Conservation (phyloP, 2,113 vertebrate genomes). For the Tachuris rubrigastra region DNA sequence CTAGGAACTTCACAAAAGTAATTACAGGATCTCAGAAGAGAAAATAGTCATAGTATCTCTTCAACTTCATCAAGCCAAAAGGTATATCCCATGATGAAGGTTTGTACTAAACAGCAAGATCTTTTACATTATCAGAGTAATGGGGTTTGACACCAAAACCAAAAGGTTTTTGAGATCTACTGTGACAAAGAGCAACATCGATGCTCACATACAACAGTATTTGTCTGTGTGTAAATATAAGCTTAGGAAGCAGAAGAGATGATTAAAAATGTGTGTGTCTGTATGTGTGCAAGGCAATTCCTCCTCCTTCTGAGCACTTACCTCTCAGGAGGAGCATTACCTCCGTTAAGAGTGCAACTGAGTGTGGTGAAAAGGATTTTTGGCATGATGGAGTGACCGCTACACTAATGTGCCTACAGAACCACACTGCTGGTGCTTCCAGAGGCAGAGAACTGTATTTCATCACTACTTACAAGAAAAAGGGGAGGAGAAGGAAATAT, state of each 20-base stretch:
- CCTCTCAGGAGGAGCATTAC: not conserved
- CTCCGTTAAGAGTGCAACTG: not conserved
- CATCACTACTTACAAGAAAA: not conserved
- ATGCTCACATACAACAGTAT: not conserved
- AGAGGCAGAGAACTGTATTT: not conserved
- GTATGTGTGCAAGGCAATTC: not conserved
- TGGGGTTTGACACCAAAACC: not conserved
- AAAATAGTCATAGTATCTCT: not conserved
- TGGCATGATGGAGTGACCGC: not conserved
- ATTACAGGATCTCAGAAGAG: not conserved
- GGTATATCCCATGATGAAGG: not conserved
- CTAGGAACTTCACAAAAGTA: not conserved
- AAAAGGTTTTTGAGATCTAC: not conserved
- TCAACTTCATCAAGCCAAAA: not conserved
- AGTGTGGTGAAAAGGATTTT: not conserved
- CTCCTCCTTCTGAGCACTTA: not conserved
- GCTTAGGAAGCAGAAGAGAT: not conserved
- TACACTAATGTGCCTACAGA: not conserved
- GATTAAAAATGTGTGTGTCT: not conserved
- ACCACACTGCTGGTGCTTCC: not conserved
- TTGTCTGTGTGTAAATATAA: not conserved
- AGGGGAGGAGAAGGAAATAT: not conserved
- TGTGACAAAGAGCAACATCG: not conserved
- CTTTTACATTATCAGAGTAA: not conserved
- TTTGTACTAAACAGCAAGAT: not conserved